Conservation (phyloP, 2,888 invertebrate genomes). For the Diloba caeruleocephala region DNA sequence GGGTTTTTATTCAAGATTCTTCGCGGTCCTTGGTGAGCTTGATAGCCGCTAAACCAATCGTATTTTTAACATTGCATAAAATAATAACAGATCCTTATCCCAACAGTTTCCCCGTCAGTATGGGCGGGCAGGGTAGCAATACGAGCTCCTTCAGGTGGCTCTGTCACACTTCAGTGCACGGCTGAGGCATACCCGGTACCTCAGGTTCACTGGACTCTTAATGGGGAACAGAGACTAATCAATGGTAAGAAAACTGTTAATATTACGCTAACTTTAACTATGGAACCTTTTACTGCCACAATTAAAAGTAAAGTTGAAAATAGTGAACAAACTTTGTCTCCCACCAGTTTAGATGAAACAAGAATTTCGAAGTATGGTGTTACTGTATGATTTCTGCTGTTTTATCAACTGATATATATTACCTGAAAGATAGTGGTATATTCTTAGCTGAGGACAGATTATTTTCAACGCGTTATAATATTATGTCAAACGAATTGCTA, state of each 20-base stretch:
- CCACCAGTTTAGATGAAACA: too few species aligned
- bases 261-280: background rate
- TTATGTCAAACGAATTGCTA: constrained; percentile 28
- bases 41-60: too few species aligned
- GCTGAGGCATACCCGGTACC: constrained; percentile 93
- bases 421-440: background rate
- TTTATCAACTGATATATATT: too few species aligned
- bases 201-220: constrained; percentile 92
- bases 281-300: too few species aligned
- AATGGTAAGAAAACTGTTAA: constrained; percentile 84
- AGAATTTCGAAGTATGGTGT: too few species aligned
- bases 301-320: too few species aligned
- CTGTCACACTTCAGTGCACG: constrained; percentile 92
- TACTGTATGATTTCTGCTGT: too few species aligned
- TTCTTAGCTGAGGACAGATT: background rate
- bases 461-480: constrained; percentile 8
- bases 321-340: too few species aligned
- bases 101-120: constrained; percentile 92
- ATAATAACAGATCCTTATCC: too few species aligned
- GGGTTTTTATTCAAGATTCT: too few species aligned
- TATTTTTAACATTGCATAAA: too few species aligned
- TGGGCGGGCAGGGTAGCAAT: constrained; percentile 93
- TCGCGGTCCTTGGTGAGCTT: too few species aligned
- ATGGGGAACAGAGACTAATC: constrained; percentile 90
- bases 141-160: constrained; percentile 91